Conservation (phyloP, 2,888 invertebrate species). For the Cosmia trapezina region DNA sequence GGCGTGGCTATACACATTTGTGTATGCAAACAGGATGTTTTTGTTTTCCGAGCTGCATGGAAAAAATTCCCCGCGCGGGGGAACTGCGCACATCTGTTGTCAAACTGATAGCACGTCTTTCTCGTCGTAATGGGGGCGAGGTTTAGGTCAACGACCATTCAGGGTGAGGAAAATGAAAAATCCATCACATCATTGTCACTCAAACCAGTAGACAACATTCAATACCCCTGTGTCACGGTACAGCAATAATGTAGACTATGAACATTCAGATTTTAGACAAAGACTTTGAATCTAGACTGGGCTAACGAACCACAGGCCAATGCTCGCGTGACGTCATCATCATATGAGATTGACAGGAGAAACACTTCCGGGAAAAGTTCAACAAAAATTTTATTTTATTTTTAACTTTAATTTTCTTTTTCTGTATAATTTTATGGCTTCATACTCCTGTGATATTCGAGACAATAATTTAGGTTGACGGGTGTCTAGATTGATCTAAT, state of each 20-base stretch:
- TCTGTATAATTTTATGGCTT: constrained; percentile 1
- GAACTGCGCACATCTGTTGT: too few relatives aligned
- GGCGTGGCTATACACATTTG: too few relatives aligned
- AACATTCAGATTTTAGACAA: constrained; percentile 19
- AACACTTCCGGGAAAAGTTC: constrained; percentile 57
- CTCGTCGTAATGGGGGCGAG: too few relatives aligned
- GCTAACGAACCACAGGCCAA: constrained; percentile 61
- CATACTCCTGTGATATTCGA: constrained; percentile 1
- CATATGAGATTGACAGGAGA: constrained; percentile 62
- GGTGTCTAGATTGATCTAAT: background rate
- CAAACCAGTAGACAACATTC: constrained; percentile 10
- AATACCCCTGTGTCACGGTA: constrained; percentile 14
- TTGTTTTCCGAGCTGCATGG: too few relatives aligned
- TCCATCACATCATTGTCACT: constrained; percentile 21
- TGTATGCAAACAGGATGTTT: too few relatives aligned
- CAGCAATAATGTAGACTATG: constrained; percentile 21
- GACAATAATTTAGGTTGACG: background rate
- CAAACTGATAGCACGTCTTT: too few relatives aligned
- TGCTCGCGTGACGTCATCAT: constrained; percentile 57
- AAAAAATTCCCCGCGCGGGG: too few relatives aligned
- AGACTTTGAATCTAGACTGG: constrained; percentile 55
- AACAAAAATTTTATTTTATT: background rate
- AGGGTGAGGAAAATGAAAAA: too few relatives aligned
- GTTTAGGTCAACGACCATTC: background rate
- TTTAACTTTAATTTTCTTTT: background rate